These are phyloP conservation scores for Lucilia sericata DNA, from an alignment of 1,140 invertebrate genomes.

Conservation along the genomic window DNA sequence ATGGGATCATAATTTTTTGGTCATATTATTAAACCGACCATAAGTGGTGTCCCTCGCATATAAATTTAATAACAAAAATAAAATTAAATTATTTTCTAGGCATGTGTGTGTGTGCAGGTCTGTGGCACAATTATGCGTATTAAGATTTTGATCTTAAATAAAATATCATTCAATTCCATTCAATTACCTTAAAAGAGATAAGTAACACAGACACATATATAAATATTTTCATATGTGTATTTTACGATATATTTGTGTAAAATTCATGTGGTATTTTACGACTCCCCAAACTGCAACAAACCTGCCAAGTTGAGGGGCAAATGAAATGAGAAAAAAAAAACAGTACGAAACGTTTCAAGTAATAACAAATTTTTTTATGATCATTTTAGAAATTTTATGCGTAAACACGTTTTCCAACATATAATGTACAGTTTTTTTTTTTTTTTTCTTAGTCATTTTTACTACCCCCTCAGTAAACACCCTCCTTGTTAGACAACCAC, in stretches of 20 bases:
- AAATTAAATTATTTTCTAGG: no score
- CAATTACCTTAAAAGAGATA: slow-evolving; percentile 17
- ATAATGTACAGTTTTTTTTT: background rate
- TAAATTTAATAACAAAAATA: no score
- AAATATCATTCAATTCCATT: slow-evolving; percentile 33
- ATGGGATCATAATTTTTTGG: no score
- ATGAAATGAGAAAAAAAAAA: background rate
- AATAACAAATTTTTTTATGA: slow-evolving; percentile 33
- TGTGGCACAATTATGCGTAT: no score
- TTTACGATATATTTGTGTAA: slow-evolving; percentile 22
- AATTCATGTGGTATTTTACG: slow-evolving; percentile 16
- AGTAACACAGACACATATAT: background rate
- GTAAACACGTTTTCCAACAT: slow-evolving; percentile 29
- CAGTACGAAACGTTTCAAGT: background rate
- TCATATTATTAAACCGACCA: no score
- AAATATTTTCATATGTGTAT: background rate
- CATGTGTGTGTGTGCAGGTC: no score
- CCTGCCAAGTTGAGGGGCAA: background rate
- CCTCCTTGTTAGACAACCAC: background rate
- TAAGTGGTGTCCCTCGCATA: no score
- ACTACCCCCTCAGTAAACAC: background rate
- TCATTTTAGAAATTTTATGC: slow-evolving; percentile 36
- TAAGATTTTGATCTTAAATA: background rate
- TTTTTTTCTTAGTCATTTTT: background rate
- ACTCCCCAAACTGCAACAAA: slow-evolving; percentile 18